Evolutionary conservation across 2,797 vertebrate genomes (phyloP).

Genomic region (Dallia pectoralis): DNA sequence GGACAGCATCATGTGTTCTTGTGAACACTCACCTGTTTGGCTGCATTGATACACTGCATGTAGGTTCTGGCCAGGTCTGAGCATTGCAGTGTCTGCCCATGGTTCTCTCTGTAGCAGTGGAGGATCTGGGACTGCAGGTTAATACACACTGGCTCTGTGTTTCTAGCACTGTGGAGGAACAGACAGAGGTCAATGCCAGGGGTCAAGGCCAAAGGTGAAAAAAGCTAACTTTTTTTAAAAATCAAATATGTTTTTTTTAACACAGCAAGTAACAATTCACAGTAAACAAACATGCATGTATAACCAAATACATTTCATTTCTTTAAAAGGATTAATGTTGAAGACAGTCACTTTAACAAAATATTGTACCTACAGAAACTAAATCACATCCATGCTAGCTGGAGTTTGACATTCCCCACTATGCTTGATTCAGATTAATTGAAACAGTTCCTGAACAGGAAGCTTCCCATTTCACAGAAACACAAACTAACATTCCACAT

Average conservation of each 20-base stretch:
- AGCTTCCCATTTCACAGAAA: background rate
- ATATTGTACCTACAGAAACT: background rate
- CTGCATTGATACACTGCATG: conserved; percentile 83
- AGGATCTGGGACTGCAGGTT: conserved; percentile 85
- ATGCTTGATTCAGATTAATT: background rate
- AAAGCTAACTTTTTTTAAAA: background rate
- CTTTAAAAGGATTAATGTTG: background rate
- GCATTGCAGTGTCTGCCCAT: conserved; percentile 82
- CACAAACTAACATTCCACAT: background rate
- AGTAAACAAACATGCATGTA: background rate
- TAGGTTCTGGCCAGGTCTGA: conserved; percentile 89
- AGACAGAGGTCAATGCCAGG: conserved; percentile 14
- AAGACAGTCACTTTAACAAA: background rate
- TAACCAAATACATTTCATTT: background rate
- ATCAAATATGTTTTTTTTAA: background rate
- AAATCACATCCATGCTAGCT: background rate
- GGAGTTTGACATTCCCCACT: background rate
- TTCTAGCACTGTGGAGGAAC: conserved; percentile 71
- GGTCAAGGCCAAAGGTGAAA: background rate
- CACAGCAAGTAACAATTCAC: background rate
- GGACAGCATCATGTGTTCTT: no score
- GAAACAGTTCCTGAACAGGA: background rate
- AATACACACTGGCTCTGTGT: conserved; percentile 79
- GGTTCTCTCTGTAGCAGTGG: conserved; percentile 84
- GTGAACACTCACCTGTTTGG: conserved; percentile 81